Evolutionary conservation across 2,888 invertebrate genomes (phyloP).

Genomic region (Hydrotaea diabolus): DNA sequence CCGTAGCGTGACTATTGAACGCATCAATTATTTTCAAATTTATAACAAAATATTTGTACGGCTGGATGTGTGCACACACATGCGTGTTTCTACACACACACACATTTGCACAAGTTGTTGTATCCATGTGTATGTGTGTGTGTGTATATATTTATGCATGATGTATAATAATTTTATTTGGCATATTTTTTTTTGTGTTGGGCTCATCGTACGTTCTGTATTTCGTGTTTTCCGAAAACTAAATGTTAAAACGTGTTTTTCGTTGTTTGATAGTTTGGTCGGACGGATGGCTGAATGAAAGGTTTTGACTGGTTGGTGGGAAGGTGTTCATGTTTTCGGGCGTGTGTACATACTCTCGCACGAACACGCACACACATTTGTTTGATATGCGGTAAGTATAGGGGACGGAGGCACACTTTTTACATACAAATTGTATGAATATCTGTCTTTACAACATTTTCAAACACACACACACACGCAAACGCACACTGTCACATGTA

Average conservation of each 20-base stretch:
- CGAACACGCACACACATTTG: not conserved
- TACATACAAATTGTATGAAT: slow-evolving; percentile 21
- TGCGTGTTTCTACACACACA: not conserved
- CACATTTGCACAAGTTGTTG: not conserved
- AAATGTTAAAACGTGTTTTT: slow-evolving; percentile 36
- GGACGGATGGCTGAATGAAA: not conserved
- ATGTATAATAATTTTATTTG: slow-evolving; percentile 34
- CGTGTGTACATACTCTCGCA: not conserved
- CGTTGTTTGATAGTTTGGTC: slow-evolving; percentile 15
- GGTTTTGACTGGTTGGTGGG: not conserved
- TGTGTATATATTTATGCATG: slow-evolving; percentile 18
- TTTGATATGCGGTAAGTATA: not conserved
- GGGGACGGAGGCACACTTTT: not conserved
- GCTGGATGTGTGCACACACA: not conserved
- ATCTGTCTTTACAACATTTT: slow-evolving; percentile 14
- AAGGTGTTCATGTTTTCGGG: slow-evolving; percentile 5
- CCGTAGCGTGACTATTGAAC: slow-evolving; percentile 36
- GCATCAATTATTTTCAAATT: slow-evolving; percentile 43
- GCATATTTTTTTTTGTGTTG: not conserved
- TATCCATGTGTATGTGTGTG: not conserved
- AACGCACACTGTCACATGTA: not conserved
- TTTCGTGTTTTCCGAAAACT: slow-evolving; percentile 11
- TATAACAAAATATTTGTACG: slow-evolving; percentile 24
- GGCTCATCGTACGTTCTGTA: not conserved
- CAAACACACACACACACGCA: not conserved